Conservation (phyloP, 2,113 vertebrate genomes). For the Crotalus viridis region DNA sequence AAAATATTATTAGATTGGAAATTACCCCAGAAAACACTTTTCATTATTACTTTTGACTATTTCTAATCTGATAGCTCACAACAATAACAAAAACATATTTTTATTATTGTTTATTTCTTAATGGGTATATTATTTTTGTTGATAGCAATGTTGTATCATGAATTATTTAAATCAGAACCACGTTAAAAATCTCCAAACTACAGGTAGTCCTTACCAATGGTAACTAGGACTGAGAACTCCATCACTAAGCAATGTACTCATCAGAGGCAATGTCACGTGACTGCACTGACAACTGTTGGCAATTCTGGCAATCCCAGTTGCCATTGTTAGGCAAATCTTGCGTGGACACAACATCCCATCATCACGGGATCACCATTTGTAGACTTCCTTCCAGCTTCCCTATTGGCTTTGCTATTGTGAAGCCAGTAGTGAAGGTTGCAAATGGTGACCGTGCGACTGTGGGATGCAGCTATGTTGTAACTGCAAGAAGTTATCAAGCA, state of each 20-base stretch:
- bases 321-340: not conserved
- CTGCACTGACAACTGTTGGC: not conserved
- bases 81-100: not conserved
- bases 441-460: not conserved
- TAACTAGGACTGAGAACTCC: not conserved
- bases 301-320: not conserved
- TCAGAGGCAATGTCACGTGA: not conserved
- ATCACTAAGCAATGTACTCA: not conserved
- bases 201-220: not conserved
- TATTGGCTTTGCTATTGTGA: not conserved
- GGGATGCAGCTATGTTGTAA: not conserved
- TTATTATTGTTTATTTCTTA: conserved; percentile 32
- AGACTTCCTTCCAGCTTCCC: not conserved
- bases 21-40: conserved; percentile 22
- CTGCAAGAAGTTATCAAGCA: not conserved
- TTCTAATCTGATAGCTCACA: conserved; percentile 19
- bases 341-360: not conserved
- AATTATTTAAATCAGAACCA: not conserved
- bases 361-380: not conserved
- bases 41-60: conserved; percentile 36
- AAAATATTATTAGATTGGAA: conserved; percentile 36
- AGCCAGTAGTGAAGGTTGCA: not conserved
- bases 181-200: not conserved
- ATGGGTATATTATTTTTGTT: conserved; percentile 32
- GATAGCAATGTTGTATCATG: not conserved